Percentiles rank a stretch among this genome's conserved stretches.
phyloP scores from a whole-genome alignment of 2,888 invertebrate species.

The Cantharis rufa region DNA sequence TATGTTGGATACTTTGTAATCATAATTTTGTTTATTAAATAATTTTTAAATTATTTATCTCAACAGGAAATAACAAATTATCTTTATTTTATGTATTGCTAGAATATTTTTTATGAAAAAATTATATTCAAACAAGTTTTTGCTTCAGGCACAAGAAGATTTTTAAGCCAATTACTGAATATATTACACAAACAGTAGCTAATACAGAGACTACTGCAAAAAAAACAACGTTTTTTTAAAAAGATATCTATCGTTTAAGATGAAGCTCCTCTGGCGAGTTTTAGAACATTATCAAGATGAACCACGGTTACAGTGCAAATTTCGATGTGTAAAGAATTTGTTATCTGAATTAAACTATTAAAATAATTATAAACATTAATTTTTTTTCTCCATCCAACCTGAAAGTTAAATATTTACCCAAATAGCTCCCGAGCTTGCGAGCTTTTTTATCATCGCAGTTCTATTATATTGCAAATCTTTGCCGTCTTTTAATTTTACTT shows the following conservation, averaged over 20 bases:
- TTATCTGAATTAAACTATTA: no score
- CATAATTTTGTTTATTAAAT: background rate
- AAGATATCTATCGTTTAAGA: no score
- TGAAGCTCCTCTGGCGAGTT: background rate
- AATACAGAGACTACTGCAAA: background rate
- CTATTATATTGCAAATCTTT: no score
- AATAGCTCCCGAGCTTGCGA: no score
- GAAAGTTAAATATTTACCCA: no score
- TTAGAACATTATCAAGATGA: background rate
- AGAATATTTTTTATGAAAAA: background rate
- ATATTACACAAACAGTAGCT: background rate
- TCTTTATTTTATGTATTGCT: background rate
- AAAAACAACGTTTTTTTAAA: background rate
- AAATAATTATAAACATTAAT: no score
- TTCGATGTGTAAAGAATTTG: no score
- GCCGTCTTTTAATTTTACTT: no score
- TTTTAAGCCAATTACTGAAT: background rate
- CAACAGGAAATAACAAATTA: background rate
- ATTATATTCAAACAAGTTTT: background rate
- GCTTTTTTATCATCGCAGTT: no score
- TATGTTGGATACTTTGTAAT: background rate
- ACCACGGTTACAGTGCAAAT: background rate
- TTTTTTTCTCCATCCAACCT: no score
- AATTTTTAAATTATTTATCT: background rate
- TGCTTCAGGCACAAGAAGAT: background rate